Evolutionary conservation across 2,888 invertebrate species (phyloP).

Genomic region (Thelaira solivaga): DNA sequence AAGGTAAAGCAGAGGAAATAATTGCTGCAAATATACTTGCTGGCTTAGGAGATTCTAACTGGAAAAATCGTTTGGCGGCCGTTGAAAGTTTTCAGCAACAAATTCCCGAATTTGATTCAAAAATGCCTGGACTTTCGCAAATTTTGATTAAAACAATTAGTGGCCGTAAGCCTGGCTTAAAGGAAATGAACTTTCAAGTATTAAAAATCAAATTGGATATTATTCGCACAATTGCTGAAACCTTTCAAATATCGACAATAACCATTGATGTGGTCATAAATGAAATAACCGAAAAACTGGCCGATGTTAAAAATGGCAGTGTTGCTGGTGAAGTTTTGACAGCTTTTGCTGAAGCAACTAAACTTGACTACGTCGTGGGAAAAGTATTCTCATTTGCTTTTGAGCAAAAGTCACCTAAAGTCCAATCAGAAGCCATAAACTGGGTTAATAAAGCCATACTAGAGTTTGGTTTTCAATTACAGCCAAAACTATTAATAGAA

Average conservation of each 20-base stretch:
- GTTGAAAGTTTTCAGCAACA: constrained; percentile 84
- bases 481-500: constrained; percentile 85
- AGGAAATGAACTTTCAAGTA: constrained; percentile 94
- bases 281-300: constrained; percentile 90
- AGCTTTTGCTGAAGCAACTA: constrained; percentile 87
- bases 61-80: constrained; percentile 89
- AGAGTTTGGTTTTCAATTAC: constrained; percentile 91
- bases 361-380: constrained; percentile 85
- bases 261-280: constrained; percentile 86
- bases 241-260: constrained; percentile 83
- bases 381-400: constrained; percentile 87
- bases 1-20: constrained; percentile 83
- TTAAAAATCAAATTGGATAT: constrained; percentile 89
- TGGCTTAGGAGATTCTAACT: constrained; percentile 87
- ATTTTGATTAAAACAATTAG: constrained; percentile 84
- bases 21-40: constrained; percentile 81
- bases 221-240: constrained; percentile 87
- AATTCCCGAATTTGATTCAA: constrained; percentile 81
- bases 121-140: constrained; percentile 83
- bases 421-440: constrained; percentile 88
- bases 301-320: constrained; percentile 87
- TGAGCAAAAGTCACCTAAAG: constrained; percentile 93
- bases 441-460: constrained; percentile 88
- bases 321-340: constrained; percentile 82
- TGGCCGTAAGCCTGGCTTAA: constrained; percentile 89